A percentile compares a stretch with the other conserved stretches of the same genome.
Conservation (phyloP, 1,140 invertebrate genomes). For the Nymphalis io region DNA sequence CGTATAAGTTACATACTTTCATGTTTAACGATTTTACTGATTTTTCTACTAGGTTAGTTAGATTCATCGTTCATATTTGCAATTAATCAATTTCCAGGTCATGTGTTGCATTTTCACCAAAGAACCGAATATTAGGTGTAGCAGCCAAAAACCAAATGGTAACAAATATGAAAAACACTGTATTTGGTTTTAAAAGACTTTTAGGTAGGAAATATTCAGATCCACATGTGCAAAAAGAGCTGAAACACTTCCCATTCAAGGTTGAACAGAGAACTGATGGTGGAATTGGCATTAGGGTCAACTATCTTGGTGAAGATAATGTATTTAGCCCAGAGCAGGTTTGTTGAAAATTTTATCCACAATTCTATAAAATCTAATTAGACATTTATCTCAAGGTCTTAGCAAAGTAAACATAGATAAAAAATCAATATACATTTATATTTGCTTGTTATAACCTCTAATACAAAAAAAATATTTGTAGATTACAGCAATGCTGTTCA, state of each 20-base stretch:
- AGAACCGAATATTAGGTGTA: conserved; percentile 95
- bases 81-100: conserved; percentile 85
- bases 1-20: not conserved
- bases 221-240: conserved; percentile 91
- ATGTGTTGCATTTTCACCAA: conserved; percentile 96
- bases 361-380: not conserved
- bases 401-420: not conserved
- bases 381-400: not conserved
- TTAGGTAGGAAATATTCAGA: conserved; percentile 94
- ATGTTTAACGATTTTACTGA: not conserved
- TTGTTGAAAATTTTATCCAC: conserved; percentile 1
- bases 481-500: conserved; percentile 97
- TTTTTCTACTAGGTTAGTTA: conserved; percentile 5
- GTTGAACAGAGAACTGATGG: conserved; percentile 86
- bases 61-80: not conserved
- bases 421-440: conserved; percentile 7
- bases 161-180: conserved; percentile 98
- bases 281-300: conserved; percentile 90
- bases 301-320: conserved; percentile 92
- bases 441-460: conserved; percentile 7
- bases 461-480: conserved; percentile 34
- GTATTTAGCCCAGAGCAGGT: conserved; percentile 95
- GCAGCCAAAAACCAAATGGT: conserved; percentile 98
- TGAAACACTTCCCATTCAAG: conserved; percentile 88
- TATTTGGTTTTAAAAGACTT: conserved; percentile 95